Conservation (phyloP, 2,113 vertebrate genomes). For the Brachionichthys hirsutus region DNA sequence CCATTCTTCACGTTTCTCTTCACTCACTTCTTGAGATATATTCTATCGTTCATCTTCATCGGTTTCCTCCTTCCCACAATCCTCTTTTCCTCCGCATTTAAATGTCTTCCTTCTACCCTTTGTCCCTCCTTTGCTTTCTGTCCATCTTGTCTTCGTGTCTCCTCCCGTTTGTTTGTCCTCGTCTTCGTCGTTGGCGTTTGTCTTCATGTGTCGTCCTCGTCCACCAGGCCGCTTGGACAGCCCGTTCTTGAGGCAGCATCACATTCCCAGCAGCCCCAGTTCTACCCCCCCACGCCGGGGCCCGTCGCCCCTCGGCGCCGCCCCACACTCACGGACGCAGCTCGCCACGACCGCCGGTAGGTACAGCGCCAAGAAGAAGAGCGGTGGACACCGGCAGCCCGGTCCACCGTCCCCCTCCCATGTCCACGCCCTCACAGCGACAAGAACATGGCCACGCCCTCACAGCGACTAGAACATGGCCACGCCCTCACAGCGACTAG, state of each 20-base stretch:
- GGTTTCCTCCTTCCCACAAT: not conserved
- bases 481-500: too few species aligned
- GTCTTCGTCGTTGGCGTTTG: constrained; percentile 50
- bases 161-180: constrained; percentile 31
- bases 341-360: constrained; percentile 73
- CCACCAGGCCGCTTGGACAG: constrained; percentile 95
- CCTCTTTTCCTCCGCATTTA: not conserved
- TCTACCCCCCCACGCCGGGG: constrained; percentile 83
- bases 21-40: constrained; percentile 3
- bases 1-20: constrained; percentile 7
- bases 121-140: constrained; percentile 1
- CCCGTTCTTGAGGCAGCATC: constrained; percentile 97
- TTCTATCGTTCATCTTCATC: not conserved
- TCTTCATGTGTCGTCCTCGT: constrained; percentile 37
- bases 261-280: constrained; percentile 84
- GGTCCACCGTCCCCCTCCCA: too few species aligned
- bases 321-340: constrained; percentile 66
- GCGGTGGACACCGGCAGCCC: not conserved
- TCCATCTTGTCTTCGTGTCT: constrained; percentile 19
- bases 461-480: too few species aligned
- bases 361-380: constrained; percentile 62
- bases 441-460: too few species aligned
- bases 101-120: constrained; percentile 7
- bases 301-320: constrained; percentile 76
- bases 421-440: too few species aligned